Evolutionary conservation across 2,113 vertebrate species (phyloP).

Genomic region (Panthera leo): DNA sequence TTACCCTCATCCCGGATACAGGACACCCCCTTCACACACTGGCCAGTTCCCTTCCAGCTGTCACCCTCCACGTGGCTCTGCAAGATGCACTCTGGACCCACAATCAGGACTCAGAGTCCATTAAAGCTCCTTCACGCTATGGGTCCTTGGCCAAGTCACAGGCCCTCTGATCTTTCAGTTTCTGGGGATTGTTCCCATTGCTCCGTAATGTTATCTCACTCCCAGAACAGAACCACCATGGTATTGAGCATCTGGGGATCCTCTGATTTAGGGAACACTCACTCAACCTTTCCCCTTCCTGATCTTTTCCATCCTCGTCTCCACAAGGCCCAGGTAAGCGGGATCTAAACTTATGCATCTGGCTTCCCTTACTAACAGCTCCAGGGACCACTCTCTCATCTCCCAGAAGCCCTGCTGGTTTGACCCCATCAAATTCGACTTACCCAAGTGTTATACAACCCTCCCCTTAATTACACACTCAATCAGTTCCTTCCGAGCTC

Average conservation of each 20-base stretch:
- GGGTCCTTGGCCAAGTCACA: neutral
- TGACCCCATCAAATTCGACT: constrained; percentile 74
- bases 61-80: neutral
- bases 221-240: neutral
- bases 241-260: neutral
- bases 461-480: constrained; percentile 78
- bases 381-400: constrained; percentile 30
- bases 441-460: constrained; percentile 58
- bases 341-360: neutral
- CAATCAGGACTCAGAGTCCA: neutral
- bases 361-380: constrained; percentile 21
- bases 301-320: neutral
- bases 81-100: neutral
- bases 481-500: constrained; percentile 68
- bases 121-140: too few relatives aligned
- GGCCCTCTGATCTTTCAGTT: neutral
- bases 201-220: neutral
- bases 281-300: neutral
- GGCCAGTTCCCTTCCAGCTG: neutral
- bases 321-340: neutral
- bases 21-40: neutral
- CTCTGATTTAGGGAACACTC: neutral
- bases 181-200: neutral
- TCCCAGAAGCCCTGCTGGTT: constrained; percentile 65
- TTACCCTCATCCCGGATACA: neutral